Evolutionary conservation across 2,888 invertebrate genomes (phyloP).

Genomic region (Caenorhabditis japonica): DNA sequence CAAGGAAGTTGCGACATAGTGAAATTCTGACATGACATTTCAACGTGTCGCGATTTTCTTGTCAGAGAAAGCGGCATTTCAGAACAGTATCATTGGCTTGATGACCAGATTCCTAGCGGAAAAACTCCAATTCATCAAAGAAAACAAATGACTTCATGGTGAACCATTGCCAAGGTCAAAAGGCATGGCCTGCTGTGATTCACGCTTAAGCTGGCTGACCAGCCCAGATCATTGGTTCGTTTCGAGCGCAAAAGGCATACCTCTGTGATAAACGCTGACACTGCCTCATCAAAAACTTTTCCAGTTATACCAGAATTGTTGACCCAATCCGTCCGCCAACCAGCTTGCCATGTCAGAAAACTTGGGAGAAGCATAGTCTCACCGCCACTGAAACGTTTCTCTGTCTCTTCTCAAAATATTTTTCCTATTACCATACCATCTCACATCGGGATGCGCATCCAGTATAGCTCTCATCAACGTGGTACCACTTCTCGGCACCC

Average conservation of each 20-base stretch:
- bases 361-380: conserved; percentile 89
- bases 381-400: conserved; percentile 46
- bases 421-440: too few relatives aligned
- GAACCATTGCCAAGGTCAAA: too few relatives aligned
- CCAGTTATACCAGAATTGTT: conserved; percentile 92
- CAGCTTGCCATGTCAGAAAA: conserved; percentile 84
- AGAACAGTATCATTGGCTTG: too few relatives aligned
- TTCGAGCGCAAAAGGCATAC: too few relatives aligned
- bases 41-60: too few relatives aligned
- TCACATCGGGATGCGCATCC: conserved; percentile 95
- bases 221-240: background rate
- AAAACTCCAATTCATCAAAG: too few relatives aligned
- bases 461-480: conserved; percentile 97
- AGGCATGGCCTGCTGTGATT: too few relatives aligned
- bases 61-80: too few relatives aligned
- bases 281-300: conserved; percentile 91
- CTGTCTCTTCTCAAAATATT: background rate
- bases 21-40: too few relatives aligned
- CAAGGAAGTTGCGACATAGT: too few relatives aligned
- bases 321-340: conserved; percentile 87
- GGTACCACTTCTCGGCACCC: conserved; percentile 95
- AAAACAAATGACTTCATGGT: too few relatives aligned
- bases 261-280: conserved; percentile 88
- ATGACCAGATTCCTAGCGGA: too few relatives aligned
- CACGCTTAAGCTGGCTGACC: background rate